Conservation (phyloP, 2,797 vertebrate species). For the Prunella strophiata region DNA sequence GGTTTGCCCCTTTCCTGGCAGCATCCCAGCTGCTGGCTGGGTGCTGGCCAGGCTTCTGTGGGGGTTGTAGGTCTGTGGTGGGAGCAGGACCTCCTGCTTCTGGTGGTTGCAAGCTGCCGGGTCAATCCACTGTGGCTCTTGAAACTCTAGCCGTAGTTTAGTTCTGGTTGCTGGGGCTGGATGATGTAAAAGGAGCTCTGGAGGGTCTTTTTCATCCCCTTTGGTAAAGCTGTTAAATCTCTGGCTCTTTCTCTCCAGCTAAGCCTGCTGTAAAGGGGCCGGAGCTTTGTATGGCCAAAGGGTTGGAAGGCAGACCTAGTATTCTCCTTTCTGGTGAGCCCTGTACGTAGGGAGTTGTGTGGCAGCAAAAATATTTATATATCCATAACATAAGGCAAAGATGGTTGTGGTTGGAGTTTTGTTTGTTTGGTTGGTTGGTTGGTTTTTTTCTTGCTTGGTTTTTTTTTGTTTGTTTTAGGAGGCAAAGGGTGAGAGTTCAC, state of each 20-base stretch:
- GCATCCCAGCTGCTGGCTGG: background rate
- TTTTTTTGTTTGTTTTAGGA: constrained; percentile 42
- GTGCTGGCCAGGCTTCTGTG: background rate
- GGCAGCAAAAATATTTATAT: background rate
- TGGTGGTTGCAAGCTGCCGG: rapidly evolving
- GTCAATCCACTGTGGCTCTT: background rate
- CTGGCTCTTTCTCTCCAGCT: background rate
- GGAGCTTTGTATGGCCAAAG: background rate
- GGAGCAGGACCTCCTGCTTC: background rate
- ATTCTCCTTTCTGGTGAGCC: background rate
- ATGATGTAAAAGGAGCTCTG: background rate
- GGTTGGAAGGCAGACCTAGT: background rate
- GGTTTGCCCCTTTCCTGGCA: background rate
- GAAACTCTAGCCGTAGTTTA: background rate
- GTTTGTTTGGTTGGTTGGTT: too few relatives aligned
- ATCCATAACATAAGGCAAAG: background rate
- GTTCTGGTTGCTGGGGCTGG: background rate
- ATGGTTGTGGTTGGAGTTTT: background rate
- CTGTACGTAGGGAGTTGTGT: background rate
- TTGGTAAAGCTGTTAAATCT: background rate
- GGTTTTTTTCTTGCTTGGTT: background rate
- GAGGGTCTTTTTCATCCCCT: background rate
- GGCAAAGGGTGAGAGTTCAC: constrained; percentile 53
- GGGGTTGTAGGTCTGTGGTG: background rate
- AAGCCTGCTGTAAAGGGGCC: background rate